Base-by-base conservation (phyloP, 2,888 invertebrate species). In the Anorthoa munda region DNA sequence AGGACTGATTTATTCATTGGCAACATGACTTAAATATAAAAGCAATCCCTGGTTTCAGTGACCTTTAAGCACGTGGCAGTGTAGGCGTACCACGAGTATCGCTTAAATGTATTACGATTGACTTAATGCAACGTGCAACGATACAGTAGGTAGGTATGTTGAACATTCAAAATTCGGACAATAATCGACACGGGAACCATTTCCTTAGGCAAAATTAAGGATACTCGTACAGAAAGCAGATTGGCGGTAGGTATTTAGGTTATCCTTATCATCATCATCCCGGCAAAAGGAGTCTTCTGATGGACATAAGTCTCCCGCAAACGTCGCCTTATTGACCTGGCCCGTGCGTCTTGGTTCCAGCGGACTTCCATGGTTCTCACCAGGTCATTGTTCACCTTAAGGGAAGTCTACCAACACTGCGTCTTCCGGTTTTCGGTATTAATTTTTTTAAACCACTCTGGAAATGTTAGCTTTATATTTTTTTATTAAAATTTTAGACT, bases 1-100 rank as follows among this genome's bases (percentile, higher is more conserved):
- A 21, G 18, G 21, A 13, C 15, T 21, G 15, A 15, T 26, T 15
- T 15, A 39, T 15, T 39, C 12, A n/a, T 31, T 23, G 48, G 23
- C 23, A 31, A 23, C 31, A 21, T 69, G 26, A 45, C 51, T 59
- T 4, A 46, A 18, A 50, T 58, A 73, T 56, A 15, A 55, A 61
- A n/a, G 1, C 17, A 50, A 7, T 46, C 56, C 15, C n/a, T 61
- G 18, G 5, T 46, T 58, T 31, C 31, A 31, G 51, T 51, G 61
- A 69, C 51, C 26, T 75, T 68, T 76, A 26, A 61, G 18, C 61
- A 77, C 70, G 70, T 77, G 63, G n/a, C 51, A 23, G 55, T 23
- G 77, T 69, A 23, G 61, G 76, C 26, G 56, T 31, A 13, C 23
- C 61, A 61, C 50, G 69, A 46, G 77, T 51, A 56, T 51, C 12